A percentile compares a stretch with the other conserved stretches of the same genome.
These are phyloP conservation scores for Xylota segnis DNA, from an alignment of 2,888 invertebrate genomes.

Conservation along the genomic window DNA sequence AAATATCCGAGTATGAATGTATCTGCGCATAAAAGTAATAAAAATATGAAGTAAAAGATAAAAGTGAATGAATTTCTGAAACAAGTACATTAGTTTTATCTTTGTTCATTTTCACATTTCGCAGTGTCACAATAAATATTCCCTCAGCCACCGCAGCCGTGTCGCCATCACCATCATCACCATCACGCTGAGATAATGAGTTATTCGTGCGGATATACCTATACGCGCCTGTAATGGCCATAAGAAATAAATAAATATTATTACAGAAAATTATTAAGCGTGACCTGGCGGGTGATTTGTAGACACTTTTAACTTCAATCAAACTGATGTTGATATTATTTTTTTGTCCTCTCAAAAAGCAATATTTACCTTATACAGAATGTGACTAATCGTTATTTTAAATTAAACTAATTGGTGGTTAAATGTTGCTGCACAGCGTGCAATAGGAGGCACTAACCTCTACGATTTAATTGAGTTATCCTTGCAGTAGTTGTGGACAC, in stretches of 20 bases:
- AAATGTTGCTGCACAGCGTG: too few species aligned
- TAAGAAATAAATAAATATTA: conserved; percentile 30
- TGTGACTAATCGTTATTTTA: conserved; percentile 18
- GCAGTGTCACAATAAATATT: conserved; percentile 73
- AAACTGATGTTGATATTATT: conserved; percentile 21
- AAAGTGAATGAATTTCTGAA: conserved; percentile 71
- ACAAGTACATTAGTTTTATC: conserved; percentile 78
- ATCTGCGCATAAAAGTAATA: conserved; percentile 24
- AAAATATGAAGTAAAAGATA: conserved; percentile 62
- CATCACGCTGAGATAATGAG: conserved; percentile 64
- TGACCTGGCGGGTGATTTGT: conserved; percentile 43
- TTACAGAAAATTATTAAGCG: conserved; percentile 34
- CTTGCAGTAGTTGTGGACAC: too few species aligned
- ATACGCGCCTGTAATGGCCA: conserved; percentile 14
- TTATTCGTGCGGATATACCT: conserved; percentile 56
- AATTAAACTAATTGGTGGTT: not conserved
- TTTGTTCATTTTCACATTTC: conserved; percentile 73
- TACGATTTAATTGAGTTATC: not conserved
- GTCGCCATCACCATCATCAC: conserved; percentile 38
- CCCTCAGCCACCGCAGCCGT: conserved; percentile 22
- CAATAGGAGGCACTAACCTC: not conserved
- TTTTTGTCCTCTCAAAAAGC: not conserved
- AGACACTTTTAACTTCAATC: conserved; percentile 33
- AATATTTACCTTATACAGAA: not conserved
- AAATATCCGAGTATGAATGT: not conserved